Base-by-base conservation (phyloP, 92 coral and sea anemone species). In the Micromussa lordhowensis region DNA sequence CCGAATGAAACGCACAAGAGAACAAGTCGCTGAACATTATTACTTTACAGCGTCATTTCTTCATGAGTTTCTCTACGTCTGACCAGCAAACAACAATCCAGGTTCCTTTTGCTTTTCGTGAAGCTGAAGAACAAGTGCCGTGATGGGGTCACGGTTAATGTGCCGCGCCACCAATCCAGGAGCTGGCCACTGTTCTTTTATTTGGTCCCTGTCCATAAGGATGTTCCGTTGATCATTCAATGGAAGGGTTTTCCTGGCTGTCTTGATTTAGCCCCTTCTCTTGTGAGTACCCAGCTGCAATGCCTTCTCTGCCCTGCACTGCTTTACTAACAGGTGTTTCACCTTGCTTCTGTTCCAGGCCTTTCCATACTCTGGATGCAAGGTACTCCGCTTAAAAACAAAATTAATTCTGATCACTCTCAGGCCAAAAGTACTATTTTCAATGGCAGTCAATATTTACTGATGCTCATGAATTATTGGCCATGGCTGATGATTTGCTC, bases 361-460 rank as follows among this genome's bases (percentile, higher is more conserved):
- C 99, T 49, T 84, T 87, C 99, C 99, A 97, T 1, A 96, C 92
- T 71, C 99, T 91, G 51, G 94, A 91, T 38, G 98, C 92, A 17
- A 97, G 94, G 89, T 91, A 97, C 79, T 95, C 98, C n/a, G 92
- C 99, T n/a, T 97, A 81, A 83, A 44, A 92, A 70, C 58, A 77
- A 36, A 90, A 66, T 10, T 22, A 31, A 85, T 36, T 40, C 0
- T n/a, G 55, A 64, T 77, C n/a, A 13, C 16, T 51, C 12, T 14
- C 19, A 13, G 1, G 17, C 12, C 61, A 15, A 21, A 29, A 83
- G 35, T 19, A 83, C 10, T 55, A 32, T 0, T 18, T 22, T 18
- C n/a, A 34, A 31, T 29, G 13, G 2, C 22, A 28, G 35, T 28
- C 36, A 15, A 69, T 3, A 30, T 30, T 44, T 44, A 11, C 35